Base-by-base conservation (phyloP, 2,888 invertebrate genomes). In the Sycophila texana region DNA sequence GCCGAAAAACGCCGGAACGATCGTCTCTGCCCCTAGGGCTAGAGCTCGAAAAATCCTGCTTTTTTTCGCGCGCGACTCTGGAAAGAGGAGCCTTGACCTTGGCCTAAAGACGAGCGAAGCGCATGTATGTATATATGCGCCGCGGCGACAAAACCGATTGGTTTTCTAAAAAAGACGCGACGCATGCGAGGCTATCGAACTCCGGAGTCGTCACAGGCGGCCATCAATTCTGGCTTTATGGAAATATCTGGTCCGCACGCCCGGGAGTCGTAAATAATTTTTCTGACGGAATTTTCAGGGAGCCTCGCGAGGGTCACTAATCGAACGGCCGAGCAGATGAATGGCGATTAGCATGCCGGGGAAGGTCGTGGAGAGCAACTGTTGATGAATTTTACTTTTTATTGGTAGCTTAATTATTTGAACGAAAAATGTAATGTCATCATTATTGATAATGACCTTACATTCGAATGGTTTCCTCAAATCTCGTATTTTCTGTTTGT, bases 71-170 rank as follows among this genome's bases (percentile, higher is more conserved):
- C 26, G 10, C 13, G 26, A 53, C 55, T 75, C 75, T 68, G 70
- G 14, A 16, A 55, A 39, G 39, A 63, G 22, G n/a, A 55, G 26
- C 76, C 76, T 76, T 76, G 76, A 70, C 76, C 76, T 76, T 76
- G 76, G 47, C 76, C 76, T 70, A 76, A 58, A 76, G 67, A 67
- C 30, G 53, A 20, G 26, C 18, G 22, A 18, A 18, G 18, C 51
- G 47, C 10, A 70, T 22, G 47, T 47, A 57, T 18, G 47, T 3
- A 70, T 22, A 57, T 47, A 57, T 18, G 18, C 18, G 51, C 5
- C 3, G 26, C n/a, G 63, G 39, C 39, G 10, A 39, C 39, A 39
- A n/a, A 20, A 63, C 18, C 12, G 39, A 61, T 53, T 60, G 53
- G 39, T 68, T 67, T 61, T 61, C 68, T 53, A 68, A 75, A 75